Conservation (phyloP, 2,888 invertebrate genomes). For the Mimachlamys varia region DNA sequence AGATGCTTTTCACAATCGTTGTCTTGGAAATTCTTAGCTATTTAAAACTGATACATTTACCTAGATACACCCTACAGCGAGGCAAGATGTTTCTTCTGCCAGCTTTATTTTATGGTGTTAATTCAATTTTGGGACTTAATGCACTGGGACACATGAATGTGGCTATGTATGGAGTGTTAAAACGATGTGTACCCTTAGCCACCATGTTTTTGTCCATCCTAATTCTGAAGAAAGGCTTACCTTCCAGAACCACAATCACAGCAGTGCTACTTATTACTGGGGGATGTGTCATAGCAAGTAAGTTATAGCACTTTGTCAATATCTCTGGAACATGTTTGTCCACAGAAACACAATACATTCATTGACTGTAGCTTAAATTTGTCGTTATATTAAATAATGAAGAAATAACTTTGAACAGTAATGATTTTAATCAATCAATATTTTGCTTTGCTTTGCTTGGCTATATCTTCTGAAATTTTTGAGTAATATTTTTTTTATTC, state of each 20-base stretch:
- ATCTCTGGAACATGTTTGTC: background rate
- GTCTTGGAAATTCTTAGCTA: conserved; percentile 79
- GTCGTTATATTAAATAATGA: too few relatives aligned
- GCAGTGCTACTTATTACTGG: conserved; percentile 80
- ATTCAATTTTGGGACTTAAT: conserved; percentile 82
- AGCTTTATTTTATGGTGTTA: conserved; percentile 82
- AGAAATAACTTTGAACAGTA: too few relatives aligned
- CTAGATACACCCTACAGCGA: conserved; percentile 80
- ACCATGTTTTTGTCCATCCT: conserved; percentile 80
- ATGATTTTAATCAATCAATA: too few relatives aligned
- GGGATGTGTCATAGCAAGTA: conserved; percentile 82
- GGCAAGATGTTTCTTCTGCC: conserved; percentile 81
- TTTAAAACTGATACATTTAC: conserved; percentile 72
- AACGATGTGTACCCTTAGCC: conserved; percentile 82
- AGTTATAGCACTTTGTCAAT: conserved; percentile 43
- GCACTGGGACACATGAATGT: conserved; percentile 84
- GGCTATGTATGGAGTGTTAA: conserved; percentile 83
- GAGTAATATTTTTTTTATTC: too few relatives aligned
- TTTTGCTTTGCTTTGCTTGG: too few relatives aligned
- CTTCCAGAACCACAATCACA: conserved; percentile 72
- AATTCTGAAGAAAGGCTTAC: conserved; percentile 79
- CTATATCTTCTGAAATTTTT: too few relatives aligned
- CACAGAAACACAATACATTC: background rate
- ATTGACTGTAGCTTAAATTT: background rate
- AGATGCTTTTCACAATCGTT: conserved; percentile 82